A percentile compares a stretch with the other conserved stretches of the same genome.
Conservation (phyloP, 2,113 vertebrate genomes). For the Nymphicus hollandicus region DNA sequence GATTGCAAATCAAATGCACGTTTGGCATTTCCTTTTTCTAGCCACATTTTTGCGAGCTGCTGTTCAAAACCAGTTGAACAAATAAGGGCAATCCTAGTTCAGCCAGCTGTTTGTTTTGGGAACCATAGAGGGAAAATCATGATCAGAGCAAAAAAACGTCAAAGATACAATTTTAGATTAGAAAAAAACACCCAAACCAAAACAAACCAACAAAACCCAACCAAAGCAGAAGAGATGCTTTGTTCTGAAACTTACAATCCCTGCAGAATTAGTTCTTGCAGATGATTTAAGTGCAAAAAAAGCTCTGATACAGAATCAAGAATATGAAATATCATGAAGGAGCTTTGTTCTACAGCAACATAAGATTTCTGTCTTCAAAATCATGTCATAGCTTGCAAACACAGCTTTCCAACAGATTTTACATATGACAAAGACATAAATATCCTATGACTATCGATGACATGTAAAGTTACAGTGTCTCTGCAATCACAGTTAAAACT, state of each 20-base stretch:
- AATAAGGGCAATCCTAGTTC: constrained; percentile 36
- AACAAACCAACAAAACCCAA: background rate
- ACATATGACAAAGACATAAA: background rate
- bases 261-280: background rate
- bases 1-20: background rate
- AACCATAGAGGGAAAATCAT: background rate
- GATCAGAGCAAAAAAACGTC: background rate
- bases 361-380: background rate
- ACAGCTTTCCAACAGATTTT: background rate
- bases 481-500: background rate
- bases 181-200: background rate
- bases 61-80: constrained; percentile 30
- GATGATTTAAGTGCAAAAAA: background rate
- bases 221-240: background rate
- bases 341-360: background rate
- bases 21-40: constrained; percentile 16
- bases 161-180: constrained; percentile 10
- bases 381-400: background rate
- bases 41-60: background rate
- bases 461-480: accelerated
- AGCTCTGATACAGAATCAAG: background rate
- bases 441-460: background rate
- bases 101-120: constrained; percentile 37
- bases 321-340: background rate
- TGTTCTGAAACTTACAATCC: background rate